Evolutionary conservation across 2,888 invertebrate genomes (phyloP).

Genomic region (Strigamia transsilvanica): DNA sequence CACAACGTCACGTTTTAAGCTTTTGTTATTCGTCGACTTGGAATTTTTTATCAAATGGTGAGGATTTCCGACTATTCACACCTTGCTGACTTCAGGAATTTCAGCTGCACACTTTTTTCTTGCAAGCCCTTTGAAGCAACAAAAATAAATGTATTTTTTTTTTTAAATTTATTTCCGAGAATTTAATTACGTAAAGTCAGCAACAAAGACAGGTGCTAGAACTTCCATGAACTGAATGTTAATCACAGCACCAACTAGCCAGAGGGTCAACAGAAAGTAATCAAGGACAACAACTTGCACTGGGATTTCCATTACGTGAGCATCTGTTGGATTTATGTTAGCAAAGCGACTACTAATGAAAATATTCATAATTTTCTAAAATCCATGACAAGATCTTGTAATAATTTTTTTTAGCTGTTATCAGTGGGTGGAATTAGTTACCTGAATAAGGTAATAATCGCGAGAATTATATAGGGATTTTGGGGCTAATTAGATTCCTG

Average conservation of each 20-base stretch:
- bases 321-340: neutral
- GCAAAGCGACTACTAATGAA: neutral
- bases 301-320: slow-evolving; percentile 40
- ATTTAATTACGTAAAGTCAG: neutral
- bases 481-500: slow-evolving; percentile 24
- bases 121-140: no score
- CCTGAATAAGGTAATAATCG: slow-evolving; percentile 4
- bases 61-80: neutral
- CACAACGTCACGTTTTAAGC: neutral
- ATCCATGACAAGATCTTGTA: neutral
- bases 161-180: neutral
- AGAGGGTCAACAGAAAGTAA: slow-evolving; percentile 35
- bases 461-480: neutral
- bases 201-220: neutral
- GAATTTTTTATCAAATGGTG: neutral
- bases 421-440: slow-evolving; percentile 25
- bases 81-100: slow-evolving; percentile 18
- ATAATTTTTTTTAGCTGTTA: neutral
- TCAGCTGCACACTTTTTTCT: neutral
- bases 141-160: neutral
- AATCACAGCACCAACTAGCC: slow-evolving; percentile 1
- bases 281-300: neutral
- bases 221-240: slow-evolving; percentile 9
- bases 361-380: neutral
- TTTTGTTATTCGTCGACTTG: neutral